Evolutionary conservation across 2,113 vertebrate species (phyloP), one percentile per base, ranked within the genome.

Genomic region (Entomyzon cyanotis): DNA sequence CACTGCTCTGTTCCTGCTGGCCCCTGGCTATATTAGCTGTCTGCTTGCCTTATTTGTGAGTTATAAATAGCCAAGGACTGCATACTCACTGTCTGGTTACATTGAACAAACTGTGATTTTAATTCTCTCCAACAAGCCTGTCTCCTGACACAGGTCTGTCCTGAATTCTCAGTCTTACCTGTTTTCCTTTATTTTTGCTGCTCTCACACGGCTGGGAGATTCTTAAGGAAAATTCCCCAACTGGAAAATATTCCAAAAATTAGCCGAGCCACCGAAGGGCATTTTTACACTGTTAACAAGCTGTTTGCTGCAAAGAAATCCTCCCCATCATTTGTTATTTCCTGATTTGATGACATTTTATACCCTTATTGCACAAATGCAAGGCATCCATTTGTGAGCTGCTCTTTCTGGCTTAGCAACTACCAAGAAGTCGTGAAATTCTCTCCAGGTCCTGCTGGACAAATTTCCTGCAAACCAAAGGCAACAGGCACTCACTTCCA

Each of bases 1-100:
- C 76, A 22, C 79, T 89, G 89, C 94, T 94, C 85, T 89, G 79
- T 84, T 95, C 39, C 88, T 84, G 94, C 85, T 89, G 86, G 93
- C 96, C 91, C 70, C 64, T 91, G 93, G 96, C 97, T 95, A 62
- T 70, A 85, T 87, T 82, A 91, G 91, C 91, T 96, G 95, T 94
- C 97, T 92, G 87, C 81, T 95, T 46, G 80, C 81, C 82, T 93
- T 97, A 95, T 91, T 96, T 94, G 89, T 73, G 94, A 92, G 94
- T 95, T 97, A 97, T 96, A 97, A 97, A 97, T 95, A 97, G 95
- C 89, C 85, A 62, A 46, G 84, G 76, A 79, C 65, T 96, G 95
- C 95, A 91, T 85, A 89, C 50, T 94, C 83, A 70, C 92, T 95
- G 96, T 96, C 94, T 90, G 71, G 8, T 92, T 93, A 60, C 76